phyloP scores from a whole-genome alignment of 2,113 vertebrate species.

The Nipponia nippon region DNA sequence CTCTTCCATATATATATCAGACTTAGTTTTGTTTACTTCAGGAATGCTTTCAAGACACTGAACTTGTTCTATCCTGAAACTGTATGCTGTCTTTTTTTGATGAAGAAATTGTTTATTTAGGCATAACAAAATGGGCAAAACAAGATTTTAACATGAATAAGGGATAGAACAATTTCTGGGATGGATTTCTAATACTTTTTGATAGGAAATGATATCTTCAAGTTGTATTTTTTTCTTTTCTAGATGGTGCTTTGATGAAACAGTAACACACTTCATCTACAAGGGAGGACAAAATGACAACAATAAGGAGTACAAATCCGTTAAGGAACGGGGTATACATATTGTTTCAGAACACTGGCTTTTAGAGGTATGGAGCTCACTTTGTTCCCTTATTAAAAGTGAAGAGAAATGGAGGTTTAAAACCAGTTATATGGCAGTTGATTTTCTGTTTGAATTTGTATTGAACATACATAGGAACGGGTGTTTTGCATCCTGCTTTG shows the following conservation, averaged over 20 bases:
- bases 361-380: constrained; percentile 77
- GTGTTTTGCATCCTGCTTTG: neutral
- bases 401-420: neutral
- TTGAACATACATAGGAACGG: neutral
- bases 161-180: neutral
- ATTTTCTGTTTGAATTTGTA: neutral
- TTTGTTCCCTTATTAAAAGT: neutral
- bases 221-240: constrained; percentile 1
- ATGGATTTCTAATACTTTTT: neutral
- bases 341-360: constrained; percentile 95
- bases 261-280: constrained; percentile 96
- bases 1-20: neutral
- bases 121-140: neutral
- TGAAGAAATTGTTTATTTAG: neutral
- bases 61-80: neutral
- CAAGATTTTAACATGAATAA: neutral
- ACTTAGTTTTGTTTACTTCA: neutral
- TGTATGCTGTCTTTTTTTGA: neutral
- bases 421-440: neutral
- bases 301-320: constrained; percentile 88
- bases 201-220: neutral
- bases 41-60: neutral
- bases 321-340: constrained; percentile 86
- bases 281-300: constrained; percentile 92
- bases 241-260: constrained; percentile 94